Percentiles rank a stretch among this genome's conserved stretches.
phyloP scores from a whole-genome alignment of 1,140 invertebrate species.

The Antheraea mylitta region DNA sequence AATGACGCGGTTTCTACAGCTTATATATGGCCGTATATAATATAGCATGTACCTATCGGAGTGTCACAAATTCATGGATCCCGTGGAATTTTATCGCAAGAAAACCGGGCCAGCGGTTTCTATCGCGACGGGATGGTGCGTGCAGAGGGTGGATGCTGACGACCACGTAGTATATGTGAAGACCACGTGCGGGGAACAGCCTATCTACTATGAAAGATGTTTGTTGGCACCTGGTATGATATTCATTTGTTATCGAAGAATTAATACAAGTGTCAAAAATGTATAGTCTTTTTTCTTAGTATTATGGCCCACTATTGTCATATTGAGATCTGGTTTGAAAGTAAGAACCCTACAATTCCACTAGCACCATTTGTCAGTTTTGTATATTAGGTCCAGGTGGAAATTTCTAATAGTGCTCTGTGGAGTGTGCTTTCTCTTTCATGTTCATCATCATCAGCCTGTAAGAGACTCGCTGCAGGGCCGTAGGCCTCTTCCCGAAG shows the following conservation, averaged over 20 bases:
- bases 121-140: constrained; percentile 60
- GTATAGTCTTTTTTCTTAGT: no score
- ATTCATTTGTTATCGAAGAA: not conserved
- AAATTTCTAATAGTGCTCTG: no score
- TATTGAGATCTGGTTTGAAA: no score
- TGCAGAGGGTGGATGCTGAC: constrained; percentile 56
- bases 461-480: no score
- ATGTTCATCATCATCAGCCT: no score
- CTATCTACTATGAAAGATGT: constrained; percentile 64
- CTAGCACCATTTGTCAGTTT: no score
- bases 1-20: not conserved
- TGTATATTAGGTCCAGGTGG: no score
- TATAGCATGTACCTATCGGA: constrained; percentile 50
- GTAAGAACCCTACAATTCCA: no score
- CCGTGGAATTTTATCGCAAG: constrained; percentile 60
- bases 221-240: constrained; percentile 49
- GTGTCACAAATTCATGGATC: constrained; percentile 51
- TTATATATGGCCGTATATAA: not conserved
- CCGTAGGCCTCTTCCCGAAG: no score
- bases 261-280: no score
- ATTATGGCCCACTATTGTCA: no score
- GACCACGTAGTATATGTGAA: constrained; percentile 56
- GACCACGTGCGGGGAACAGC: constrained; percentile 55
- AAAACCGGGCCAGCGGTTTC: constrained; percentile 57
- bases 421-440: no score